Base-by-base conservation (phyloP, 2,113 vertebrate genomes). In the Ceyx margarethae region DNA sequence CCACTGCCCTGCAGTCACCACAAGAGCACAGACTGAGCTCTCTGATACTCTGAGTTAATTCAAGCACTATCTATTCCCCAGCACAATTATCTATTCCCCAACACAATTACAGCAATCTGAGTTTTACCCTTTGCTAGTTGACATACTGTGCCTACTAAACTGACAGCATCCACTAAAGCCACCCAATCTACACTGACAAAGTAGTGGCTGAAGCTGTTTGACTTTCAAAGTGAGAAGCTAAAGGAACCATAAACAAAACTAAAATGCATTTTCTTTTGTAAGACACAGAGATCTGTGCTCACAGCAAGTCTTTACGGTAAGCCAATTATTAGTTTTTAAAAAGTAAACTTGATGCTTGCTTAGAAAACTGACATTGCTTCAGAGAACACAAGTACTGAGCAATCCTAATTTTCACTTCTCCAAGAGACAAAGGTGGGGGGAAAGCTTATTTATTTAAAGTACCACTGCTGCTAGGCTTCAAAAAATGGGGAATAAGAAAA, bases 81-180 rank as follows among this genome's bases (percentile, higher is more conserved):
- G 29, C 8, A 60, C 57, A 76, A 57, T 13, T 21, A 13, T 0
- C 45, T 6, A 16, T 19, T 53, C 40, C 74, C 45, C 3, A 1
- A n/a, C 8, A 60, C 57, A 79, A 57, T 13, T 37, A 54, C 4
- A 76, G 8, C 53, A 28, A 62, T 31, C n/a, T 2, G 1, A 1
- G 18, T 71, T 50, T 69, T 45, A 46, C 25, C 7, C 86, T 75
- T 68, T 17, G 21, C 6, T 13, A 14, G 22, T 1, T 46, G 51
- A 42, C 7, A 2, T 0, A 15, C 11, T 1, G 0, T 18, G 37
- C 51, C 73, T 77, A 35, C 61, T 78, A 15, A 92, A 71, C 29
- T 15, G 40, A 54, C 25, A 4, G 5, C 1, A 1, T 17, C 37
- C 62, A 67, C 46, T 71, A 46, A 46, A 92, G 74, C 42, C 21